These are phyloP conservation scores for Lepeophtheirus nordmannii DNA, from an alignment of 2,888 invertebrate species.

Conservation along the genomic window DNA sequence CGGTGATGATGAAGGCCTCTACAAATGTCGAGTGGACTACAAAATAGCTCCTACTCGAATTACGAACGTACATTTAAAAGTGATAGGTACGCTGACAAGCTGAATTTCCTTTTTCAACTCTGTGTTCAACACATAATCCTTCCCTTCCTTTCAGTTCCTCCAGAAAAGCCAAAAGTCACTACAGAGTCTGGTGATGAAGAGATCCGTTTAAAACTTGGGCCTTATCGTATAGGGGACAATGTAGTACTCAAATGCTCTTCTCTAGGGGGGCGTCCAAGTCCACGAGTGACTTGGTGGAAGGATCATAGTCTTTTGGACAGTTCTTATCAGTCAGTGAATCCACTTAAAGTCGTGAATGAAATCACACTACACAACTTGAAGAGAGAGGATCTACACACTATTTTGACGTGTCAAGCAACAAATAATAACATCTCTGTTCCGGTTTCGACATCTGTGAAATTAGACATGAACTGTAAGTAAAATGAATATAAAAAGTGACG, in stretches of 20 bases:
- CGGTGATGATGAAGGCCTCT: constrained; percentile 12
- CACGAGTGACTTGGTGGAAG: constrained; percentile 21
- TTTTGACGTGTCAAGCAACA: constrained; percentile 64
- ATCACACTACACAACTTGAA: constrained; percentile 43
- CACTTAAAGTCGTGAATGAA: constrained; percentile 31
- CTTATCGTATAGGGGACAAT: constrained; percentile 27
- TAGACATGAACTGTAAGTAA: constrained; percentile 82
- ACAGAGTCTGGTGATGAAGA: constrained; percentile 24
- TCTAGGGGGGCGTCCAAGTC: constrained; percentile 25
- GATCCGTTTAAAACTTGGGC: constrained; percentile 27
- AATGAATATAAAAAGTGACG: background rate
- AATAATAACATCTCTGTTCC: constrained; percentile 67
- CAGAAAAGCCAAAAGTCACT: constrained; percentile 26
- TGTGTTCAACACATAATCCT: no score
- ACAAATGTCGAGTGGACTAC: constrained; percentile 24
- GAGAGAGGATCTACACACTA: constrained; percentile 62
- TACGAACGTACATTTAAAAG: constrained; percentile 8
- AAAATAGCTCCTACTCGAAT: constrained; percentile 19
- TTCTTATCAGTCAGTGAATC: background rate
- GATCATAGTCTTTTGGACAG: constrained; percentile 18
- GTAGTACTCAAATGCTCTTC: constrained; percentile 27
- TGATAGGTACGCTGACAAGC: constrained; percentile 21
- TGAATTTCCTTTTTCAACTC: no score
- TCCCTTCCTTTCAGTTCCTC: constrained; percentile 26
- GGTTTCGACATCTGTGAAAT: constrained; percentile 60